Percentiles rank a stretch among this genome's conserved stretches.
These are phyloP conservation scores for Arizona elegans DNA, from an alignment of 2,113 vertebrate species.

Conservation along the genomic window DNA sequence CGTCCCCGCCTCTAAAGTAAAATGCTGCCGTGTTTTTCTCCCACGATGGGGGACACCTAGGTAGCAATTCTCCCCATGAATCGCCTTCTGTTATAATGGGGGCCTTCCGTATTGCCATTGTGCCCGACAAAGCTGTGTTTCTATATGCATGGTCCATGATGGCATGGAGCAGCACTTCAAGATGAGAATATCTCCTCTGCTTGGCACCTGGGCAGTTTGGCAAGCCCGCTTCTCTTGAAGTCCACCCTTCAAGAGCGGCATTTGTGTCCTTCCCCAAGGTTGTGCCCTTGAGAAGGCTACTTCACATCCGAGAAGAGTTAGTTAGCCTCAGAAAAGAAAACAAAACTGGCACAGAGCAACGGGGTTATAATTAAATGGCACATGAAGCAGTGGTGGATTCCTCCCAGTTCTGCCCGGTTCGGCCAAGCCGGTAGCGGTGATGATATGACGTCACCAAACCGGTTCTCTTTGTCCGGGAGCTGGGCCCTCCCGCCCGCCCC, in stretches of 20 bases:
- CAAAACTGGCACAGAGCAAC: not conserved
- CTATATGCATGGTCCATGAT: not conserved
- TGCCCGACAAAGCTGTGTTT: not conserved
- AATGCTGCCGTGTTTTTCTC: not conserved
- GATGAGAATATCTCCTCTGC: not conserved
- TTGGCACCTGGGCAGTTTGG: not conserved
- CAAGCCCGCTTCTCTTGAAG: too few species aligned
- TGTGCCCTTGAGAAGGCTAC: not conserved
- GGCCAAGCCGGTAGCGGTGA: too few species aligned
- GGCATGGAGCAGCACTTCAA: not conserved
- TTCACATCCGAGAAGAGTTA: not conserved
- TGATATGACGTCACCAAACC: too few species aligned
- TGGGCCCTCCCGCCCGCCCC: too few species aligned
- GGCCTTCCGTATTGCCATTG: not conserved
- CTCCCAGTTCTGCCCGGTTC: too few species aligned
- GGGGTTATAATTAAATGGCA: too few species aligned
- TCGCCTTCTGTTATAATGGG: not conserved
- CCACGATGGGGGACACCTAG: not conserved
- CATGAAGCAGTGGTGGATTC: too few species aligned
- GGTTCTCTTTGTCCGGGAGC: too few species aligned
- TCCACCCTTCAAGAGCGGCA: accelerated
- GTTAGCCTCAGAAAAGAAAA: not conserved
- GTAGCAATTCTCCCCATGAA: not conserved
- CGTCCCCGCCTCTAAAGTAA: not conserved
- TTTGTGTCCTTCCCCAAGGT: not conserved